A percentile compares a stretch with the other conserved stretches of the same genome.
These are phyloP conservation scores for Nesogale talazaci DNA, from an alignment of 2,113 vertebrate genomes.

Conservation along the genomic window DNA sequence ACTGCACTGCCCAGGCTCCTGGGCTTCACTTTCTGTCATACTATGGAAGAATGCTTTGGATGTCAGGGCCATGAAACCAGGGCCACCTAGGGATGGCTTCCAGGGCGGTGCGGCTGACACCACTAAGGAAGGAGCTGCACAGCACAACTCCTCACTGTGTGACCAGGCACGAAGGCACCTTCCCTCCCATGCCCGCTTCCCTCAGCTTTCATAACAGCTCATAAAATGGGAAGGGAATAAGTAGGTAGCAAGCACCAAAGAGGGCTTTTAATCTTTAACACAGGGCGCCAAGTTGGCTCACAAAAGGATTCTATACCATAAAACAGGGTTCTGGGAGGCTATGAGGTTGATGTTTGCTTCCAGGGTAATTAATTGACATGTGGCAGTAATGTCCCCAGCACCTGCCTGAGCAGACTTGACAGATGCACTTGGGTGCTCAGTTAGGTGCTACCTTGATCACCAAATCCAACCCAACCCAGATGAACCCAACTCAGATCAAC, in stretches of 20 bases:
- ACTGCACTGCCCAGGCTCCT: too few relatives aligned
- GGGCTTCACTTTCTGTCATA: not conserved
- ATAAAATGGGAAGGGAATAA: not conserved
- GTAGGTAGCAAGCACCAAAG: not conserved
- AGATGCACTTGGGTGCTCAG: not conserved
- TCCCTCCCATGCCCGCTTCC: not conserved
- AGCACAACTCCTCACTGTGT: not conserved
- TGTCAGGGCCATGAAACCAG: not conserved
- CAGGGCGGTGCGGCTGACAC: not conserved
- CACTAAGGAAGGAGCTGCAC: not conserved
- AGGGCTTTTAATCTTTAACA: not conserved
- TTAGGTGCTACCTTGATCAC: not conserved
- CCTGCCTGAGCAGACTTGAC: not conserved
- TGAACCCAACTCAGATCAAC: too few relatives aligned
- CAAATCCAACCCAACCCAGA: not conserved
- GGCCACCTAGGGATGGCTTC: not conserved
- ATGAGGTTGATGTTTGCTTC: not conserved
- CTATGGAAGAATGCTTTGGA: not conserved
- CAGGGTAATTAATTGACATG: not conserved
- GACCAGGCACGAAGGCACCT: not conserved
- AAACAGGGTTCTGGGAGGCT: not conserved
- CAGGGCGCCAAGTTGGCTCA: not conserved
- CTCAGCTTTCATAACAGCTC: not conserved
- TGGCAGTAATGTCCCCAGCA: not conserved
- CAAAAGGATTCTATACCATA: not conserved